Evolutionary conservation across 2,888 invertebrate genomes (phyloP).

Genomic region (Cremastinae sp.): DNA sequence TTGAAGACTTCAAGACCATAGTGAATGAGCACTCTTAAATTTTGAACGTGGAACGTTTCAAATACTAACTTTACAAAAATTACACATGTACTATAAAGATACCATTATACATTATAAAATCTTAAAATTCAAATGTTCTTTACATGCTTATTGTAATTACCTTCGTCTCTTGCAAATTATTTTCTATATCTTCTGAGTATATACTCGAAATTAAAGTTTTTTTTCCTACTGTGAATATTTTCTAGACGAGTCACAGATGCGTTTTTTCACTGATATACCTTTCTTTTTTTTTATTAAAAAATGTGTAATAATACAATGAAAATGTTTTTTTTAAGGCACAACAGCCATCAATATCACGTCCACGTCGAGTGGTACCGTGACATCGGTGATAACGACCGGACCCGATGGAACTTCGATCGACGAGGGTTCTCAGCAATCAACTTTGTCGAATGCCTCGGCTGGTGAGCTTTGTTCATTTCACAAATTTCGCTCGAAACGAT

Average conservation of each 20-base stretch:
- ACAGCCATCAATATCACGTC: slow-evolving; percentile 79
- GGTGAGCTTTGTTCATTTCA: slow-evolving; percentile 82
- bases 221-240: too few species aligned
- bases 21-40: too few species aligned
- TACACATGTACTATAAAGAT: too few species aligned
- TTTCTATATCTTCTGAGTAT: too few species aligned
- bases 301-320: neutral
- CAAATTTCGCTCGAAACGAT: slow-evolving; percentile 18
- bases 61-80: too few species aligned
- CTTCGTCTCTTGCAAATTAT: too few species aligned
- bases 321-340: slow-evolving; percentile 70
- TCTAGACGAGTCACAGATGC: neutral
- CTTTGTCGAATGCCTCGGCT: slow-evolving; percentile 95
- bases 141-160: too few species aligned
- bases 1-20: too few species aligned
- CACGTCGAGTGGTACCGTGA: slow-evolving; percentile 85
- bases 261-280: neutral
- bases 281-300: neutral
- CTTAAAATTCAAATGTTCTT: too few species aligned
- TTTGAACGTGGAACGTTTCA: too few species aligned
- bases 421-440: slow-evolving; percentile 96
- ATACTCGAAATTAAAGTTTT: too few species aligned
- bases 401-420: slow-evolving; percentile 94
- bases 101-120: too few species aligned
- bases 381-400: slow-evolving; percentile 93